Evolutionary conservation across 1,140 invertebrate species (phyloP), one percentile per base, ranked within the genome.

Genomic region (Cataglyphis hispanica): DNA sequence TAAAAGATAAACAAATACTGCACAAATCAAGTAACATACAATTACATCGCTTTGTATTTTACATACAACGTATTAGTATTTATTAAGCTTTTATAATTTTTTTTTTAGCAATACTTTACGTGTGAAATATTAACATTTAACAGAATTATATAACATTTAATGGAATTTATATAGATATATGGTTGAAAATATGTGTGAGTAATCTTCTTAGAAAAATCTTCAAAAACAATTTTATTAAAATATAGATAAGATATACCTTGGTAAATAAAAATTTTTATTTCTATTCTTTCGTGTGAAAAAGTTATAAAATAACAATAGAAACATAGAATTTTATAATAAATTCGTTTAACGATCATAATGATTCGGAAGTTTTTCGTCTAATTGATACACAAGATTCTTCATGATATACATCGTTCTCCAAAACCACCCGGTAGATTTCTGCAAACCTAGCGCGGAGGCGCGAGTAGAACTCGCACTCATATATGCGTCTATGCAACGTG

Each of bases 351-450:
- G 27, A 63, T 63, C 19, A 19, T 63, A 27, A 63, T 25, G 13
- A n/a, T 43, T 43, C n/a, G n/a, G 1, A 67, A 27, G 25, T 6
- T 19, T 27, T 31, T 13, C 67, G 25, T 69, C 2, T 16, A 8
- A 16, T 69, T 13, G 43, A 69, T 16, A 11, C 2, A 50, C 53
- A 70, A n/a, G 25, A 43, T 31, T 3, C 11, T n/a, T 37, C 25
- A 10, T 75, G 53, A 31, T 74, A 11, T 58, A 25, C 25, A 72
- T 46, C 70, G 72, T 89, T 87, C 86, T 31, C 78, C 91, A 81
- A 92, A 91, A 93, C 92, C 93, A 94, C 94, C 93, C 93, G 93
- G 92, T 94, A 94, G 91, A 94, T 94, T 92, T 89, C 75, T 91
- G 89, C 89, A 91, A 76, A 31, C 31, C 63, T 53, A 64, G 31